Percentiles rank a stretch among this genome's conserved stretches.
phyloP scores from a whole-genome alignment of 2,888 invertebrate genomes.

The Elegia similella region DNA sequence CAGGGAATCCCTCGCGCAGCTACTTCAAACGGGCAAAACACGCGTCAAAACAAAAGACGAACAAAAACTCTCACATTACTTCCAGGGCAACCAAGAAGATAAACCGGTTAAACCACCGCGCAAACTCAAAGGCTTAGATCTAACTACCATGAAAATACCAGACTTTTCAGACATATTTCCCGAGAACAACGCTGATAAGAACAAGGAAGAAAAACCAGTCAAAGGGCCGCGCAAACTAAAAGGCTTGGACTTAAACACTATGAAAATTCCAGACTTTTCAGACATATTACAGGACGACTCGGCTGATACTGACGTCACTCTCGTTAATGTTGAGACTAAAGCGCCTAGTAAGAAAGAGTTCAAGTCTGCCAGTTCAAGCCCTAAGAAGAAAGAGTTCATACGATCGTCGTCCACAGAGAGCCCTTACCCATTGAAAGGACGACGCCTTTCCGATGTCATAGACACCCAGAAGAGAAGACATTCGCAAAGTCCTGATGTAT shows the following conservation, averaged over 20 bases:
- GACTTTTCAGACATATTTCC: constrained; percentile 45
- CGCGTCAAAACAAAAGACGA: constrained; percentile 39
- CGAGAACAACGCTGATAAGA: constrained; percentile 36
- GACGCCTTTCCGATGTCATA: constrained; percentile 47
- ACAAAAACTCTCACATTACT: constrained; percentile 46
- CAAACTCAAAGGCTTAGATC: constrained; percentile 59
- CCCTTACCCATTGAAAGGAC: constrained; percentile 36
- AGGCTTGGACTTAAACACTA: constrained; percentile 51
- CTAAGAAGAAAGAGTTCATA: constrained; percentile 30
- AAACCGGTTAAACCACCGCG: constrained; percentile 50
- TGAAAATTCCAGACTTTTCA: constrained; percentile 43
- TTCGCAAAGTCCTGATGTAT: constrained; percentile 50
- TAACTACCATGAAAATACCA: constrained; percentile 41
- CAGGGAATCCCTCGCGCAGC: constrained; percentile 52
- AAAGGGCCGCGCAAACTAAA: constrained; percentile 57
- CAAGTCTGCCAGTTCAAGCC: constrained; percentile 31
- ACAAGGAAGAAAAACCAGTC: constrained; percentile 37
- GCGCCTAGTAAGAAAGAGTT: constrained; percentile 31
- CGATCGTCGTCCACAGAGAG: constrained; percentile 37
- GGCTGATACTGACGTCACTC: constrained; percentile 54
- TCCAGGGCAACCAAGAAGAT: constrained; percentile 34
- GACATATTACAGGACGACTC: constrained; percentile 54
- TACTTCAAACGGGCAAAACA: constrained; percentile 51
- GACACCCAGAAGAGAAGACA: constrained; percentile 39
- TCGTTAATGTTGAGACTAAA: constrained; percentile 34